Evolutionary conservation across 1,140 invertebrate species (phyloP), one percentile per base, ranked within the genome.

Genomic region (Berghia stephanieae): DNA sequence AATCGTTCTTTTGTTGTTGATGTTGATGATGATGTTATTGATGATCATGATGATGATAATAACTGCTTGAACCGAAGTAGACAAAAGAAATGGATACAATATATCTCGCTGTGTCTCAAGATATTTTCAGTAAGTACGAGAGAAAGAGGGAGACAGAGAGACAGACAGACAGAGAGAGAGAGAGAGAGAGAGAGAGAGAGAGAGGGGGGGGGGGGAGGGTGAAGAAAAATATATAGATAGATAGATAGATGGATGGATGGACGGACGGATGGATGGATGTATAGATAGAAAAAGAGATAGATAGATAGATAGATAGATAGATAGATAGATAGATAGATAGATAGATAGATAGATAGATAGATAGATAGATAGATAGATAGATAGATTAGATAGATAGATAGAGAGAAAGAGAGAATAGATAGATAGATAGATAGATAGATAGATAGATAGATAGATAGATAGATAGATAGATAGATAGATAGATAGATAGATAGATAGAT

Each of bases 381-480:
- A 70, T 10, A 70, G 13, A 70, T 10, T 5, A 24, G 40, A 40
- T 1, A 43, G 8, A 43, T 24, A 70, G 38, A 21, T 1, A n/a
- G 2, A 36, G 63, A 67, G 63, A 67, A 6, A 5, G 63, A 34
- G 27, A 67, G 63, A 67, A 38, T 38, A 38, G 42, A 38, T 38
- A 6, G n/a, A 38, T 16, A 8, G 63, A 10, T 8, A 10, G 63
- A 10, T 31, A 10, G 63, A 67, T 31, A 67, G 63, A 67, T 31
- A 67, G 63, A 67, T 31, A 67, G 8, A 43, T 13, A 70, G 38
- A 70, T 5, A 40, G 68, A 70, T 8, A 44, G 38, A 70, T 8
- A 70, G 42, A 43, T 0, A 70, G 38, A 13, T 13, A 43, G 68
- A 70, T 13, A 44, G 38, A 44, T 13, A 44, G 8, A 27, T 5